Conservation (phyloP, 2,888 invertebrate species). For the Hanleya hanleyi region DNA sequence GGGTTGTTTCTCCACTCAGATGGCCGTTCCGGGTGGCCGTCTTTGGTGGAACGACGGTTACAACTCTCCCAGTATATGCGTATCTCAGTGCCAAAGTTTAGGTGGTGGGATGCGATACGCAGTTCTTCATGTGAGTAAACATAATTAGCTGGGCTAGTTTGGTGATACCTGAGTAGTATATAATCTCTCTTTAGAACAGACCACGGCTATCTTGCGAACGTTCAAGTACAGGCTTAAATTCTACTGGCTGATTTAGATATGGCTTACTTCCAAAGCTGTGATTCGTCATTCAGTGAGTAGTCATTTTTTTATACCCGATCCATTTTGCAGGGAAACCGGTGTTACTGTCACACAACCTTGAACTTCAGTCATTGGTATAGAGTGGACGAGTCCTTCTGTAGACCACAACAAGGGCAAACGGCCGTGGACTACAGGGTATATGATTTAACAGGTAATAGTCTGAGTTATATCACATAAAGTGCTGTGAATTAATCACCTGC, state of each 20-base stretch:
- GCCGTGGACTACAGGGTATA: neutral
- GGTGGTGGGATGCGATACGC: neutral
- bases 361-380: neutral
- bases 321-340: neutral
- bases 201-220: too few species aligned
- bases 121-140: neutral
- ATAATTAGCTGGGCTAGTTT: too few species aligned
- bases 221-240: too few species aligned
- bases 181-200: too few species aligned
- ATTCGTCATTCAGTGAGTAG: too few species aligned
- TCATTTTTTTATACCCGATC: too few species aligned
- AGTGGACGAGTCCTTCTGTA: neutral
- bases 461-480: too few species aligned
- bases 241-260: too few species aligned
- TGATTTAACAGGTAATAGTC: neutral
- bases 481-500: too few species aligned
- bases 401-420: neutral
- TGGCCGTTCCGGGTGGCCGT: neutral
- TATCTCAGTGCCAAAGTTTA: neutral
- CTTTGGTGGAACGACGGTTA: slow-evolving; percentile 1
- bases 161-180: too few species aligned
- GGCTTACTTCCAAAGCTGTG: too few species aligned
- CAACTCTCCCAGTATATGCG: neutral
- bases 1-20: neutral
- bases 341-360: neutral